phyloP scores from a whole-genome alignment of 2,888 invertebrate species.

The Pyrgus malvae region DNA sequence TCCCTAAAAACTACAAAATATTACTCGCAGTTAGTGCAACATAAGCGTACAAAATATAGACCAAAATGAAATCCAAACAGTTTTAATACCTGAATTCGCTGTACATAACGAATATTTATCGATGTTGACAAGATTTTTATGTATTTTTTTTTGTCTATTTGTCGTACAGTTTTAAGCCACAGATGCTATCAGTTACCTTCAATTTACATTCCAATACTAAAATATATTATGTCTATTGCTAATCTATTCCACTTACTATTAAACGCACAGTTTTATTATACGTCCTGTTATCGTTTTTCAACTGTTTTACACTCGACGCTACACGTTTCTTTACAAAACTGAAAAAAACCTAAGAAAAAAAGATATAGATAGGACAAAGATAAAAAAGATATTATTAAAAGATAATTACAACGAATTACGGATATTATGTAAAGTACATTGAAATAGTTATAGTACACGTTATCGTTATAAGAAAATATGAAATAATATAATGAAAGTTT shows the following conservation, averaged over 20 bases:
- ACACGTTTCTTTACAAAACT: slow-evolving; percentile 52
- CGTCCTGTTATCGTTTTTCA: slow-evolving; percentile 48
- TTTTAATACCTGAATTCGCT: slow-evolving; percentile 49
- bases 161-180: slow-evolving; percentile 58
- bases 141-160: slow-evolving; percentile 42
- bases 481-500: slow-evolving; percentile 22
- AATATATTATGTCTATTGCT: slow-evolving; percentile 29
- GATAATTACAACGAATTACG: slow-evolving; percentile 72
- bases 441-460: slow-evolving; percentile 34
- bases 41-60: slow-evolving; percentile 76
- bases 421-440: slow-evolving; percentile 47
- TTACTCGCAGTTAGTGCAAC: slow-evolving; percentile 68
- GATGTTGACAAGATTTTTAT: slow-evolving; percentile 51
- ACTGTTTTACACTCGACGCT: slow-evolving; percentile 40
- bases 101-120: slow-evolving; percentile 63
- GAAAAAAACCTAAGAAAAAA: slow-evolving; percentile 47
- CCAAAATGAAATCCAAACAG: slow-evolving; percentile 71
- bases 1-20: slow-evolving; percentile 46
- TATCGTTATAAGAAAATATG: slow-evolving; percentile 27
- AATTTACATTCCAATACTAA: slow-evolving; percentile 61
- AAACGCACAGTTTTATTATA: slow-evolving; percentile 54
- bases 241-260: slow-evolving; percentile 13
- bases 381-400: slow-evolving; percentile 41
- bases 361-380: slow-evolving; percentile 62
- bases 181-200: slow-evolving; percentile 70